phyloP scores from a whole-genome alignment of 2,888 invertebrate species.

The Diogma glabrata region DNA sequence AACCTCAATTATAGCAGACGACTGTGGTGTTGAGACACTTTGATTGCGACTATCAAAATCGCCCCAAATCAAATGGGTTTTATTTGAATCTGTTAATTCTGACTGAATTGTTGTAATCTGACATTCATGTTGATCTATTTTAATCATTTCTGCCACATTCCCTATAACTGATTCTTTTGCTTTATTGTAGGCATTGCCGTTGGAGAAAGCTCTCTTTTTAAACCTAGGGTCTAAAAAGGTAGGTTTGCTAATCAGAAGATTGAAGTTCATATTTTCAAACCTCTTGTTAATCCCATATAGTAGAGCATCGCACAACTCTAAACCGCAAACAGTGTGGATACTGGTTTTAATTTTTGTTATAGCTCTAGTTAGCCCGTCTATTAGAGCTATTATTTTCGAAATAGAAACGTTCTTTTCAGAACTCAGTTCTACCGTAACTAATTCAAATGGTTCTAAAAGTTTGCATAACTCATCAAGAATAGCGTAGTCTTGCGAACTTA shows the following conservation, averaged over 20 bases:
- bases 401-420: not conserved
- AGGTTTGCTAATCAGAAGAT: not conserved
- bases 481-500: conserved; percentile 19
- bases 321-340: not conserved
- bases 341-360: not conserved
- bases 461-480: not conserved
- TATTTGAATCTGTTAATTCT: no score
- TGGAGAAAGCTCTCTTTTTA: not conserved
- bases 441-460: not conserved
- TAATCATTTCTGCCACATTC: not conserved
- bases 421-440: not conserved
- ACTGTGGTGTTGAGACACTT: not conserved
- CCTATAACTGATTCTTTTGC: not conserved
- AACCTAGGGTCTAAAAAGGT: not conserved
- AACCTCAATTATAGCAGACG: not conserved
- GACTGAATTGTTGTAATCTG: no score
- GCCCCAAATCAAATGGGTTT: no score
- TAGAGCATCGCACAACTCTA: not conserved
- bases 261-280: not conserved
- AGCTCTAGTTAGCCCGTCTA: not conserved
- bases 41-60: no score
- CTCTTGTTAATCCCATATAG: not conserved
- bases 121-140: no score
- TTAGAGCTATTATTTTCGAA: not conserved
- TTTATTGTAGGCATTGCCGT: not conserved